Evolutionary conservation across 2,113 vertebrate species (phyloP), one percentile per base, ranked within the genome.

Genomic region (Bambusicola thoracicus): DNA sequence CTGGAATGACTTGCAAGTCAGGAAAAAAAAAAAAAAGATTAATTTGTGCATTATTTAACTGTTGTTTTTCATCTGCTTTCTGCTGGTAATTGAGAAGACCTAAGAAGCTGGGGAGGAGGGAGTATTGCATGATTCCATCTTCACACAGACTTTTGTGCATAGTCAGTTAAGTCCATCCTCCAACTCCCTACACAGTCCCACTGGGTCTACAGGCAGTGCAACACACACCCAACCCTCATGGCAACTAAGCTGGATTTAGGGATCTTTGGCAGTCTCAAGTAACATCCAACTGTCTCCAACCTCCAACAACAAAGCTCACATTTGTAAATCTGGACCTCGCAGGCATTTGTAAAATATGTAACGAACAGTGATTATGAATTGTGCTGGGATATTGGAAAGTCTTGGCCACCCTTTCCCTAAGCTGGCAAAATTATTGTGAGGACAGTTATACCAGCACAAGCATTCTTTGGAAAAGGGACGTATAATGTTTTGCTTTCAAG

Each of bases 171-270:
- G 3, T n/a, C 43, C 55, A 44, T 4, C 27, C 25, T 56, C 40
- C 18, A 29, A 70, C 13, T 5, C 6, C 10, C 24, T 59, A 7
- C 5, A 4, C 4, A 15, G 27, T 38, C 9, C 8, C 3, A 34
- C 17, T 46, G 29, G 4, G 16, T 74, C 38, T 69, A 29, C 14
- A 29, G 0, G 0, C 6, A 21, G 20, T 17, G 17, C 14, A 65
- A 32, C 0, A 0, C 4, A 4, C 12, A 18, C 16, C 20, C 44
- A 76, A 1, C 3, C 14, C 29, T 69, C 40, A 7, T 0, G 4
- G 4, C 16, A 19, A 2, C 30, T 38, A 58, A 48, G 49, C 20
- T 59, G 74, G 30, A 59, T 10, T 49, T 51, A 16, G 6, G 40
- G 1, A 0, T 11, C 13, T 61, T 36, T 44, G 46, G 38, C 29